These are phyloP conservation scores for Alca torda DNA, from an alignment of 2,797 vertebrate genomes.

Conservation along the genomic window DNA sequence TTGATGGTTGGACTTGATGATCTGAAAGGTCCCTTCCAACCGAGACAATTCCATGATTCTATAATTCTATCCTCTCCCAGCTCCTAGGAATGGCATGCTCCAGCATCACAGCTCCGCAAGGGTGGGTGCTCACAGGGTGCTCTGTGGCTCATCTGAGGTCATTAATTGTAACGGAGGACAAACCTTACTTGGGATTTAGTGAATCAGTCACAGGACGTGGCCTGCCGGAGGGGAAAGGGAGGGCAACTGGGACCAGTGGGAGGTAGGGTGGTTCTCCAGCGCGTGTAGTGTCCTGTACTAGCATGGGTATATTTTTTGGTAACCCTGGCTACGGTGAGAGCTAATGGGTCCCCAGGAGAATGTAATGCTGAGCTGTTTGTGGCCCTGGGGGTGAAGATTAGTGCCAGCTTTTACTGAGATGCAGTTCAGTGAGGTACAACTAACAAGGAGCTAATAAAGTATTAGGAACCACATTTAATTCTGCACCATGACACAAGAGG, in stretches of 20 bases:
- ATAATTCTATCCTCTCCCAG: neutral
- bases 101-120: neutral
- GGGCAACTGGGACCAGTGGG: neutral
- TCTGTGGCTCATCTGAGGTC: neutral
- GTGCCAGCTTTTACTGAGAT: neutral
- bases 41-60: neutral
- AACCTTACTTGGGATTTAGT: neutral
- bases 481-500: neutral
- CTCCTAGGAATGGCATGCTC: neutral
- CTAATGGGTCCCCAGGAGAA: neutral
- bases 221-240: neutral
- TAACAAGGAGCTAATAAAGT: neutral
- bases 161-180: neutral
- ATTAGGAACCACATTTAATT: neutral
- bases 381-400: neutral
- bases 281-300: neutral
- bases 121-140: neutral
- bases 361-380: neutral
- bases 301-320: fast-evolving
- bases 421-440: neutral
- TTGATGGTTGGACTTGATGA: neutral
- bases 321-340: neutral
- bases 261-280: neutral
- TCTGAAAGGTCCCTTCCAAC: neutral
- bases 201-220: neutral